These are phyloP conservation scores for Rhagophthalmus giganteus DNA, from an alignment of 2,888 invertebrate species.

Conservation along the genomic window DNA sequence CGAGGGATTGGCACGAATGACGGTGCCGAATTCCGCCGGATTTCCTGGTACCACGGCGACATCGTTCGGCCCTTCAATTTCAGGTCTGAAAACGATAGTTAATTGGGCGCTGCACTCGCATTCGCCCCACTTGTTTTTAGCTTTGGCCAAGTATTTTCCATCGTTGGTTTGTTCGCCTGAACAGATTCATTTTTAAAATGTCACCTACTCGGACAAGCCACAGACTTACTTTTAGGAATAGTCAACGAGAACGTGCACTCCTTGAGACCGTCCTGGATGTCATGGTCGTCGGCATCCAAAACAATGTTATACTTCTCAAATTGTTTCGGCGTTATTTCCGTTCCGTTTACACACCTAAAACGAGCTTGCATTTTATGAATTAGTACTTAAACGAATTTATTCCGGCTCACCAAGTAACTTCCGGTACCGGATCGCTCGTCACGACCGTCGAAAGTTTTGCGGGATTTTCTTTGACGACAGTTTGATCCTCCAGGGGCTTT, in stretches of 20 bases:
- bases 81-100: slow-evolving; percentile 78
- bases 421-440: slow-evolving; percentile 88
- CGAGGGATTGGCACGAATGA: slow-evolving; percentile 86
- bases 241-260: slow-evolving; percentile 80
- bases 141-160: slow-evolving; percentile 79
- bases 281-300: slow-evolving; percentile 65
- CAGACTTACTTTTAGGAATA: slow-evolving; percentile 68
- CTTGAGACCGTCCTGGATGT: slow-evolving; percentile 74
- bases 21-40: slow-evolving; percentile 75
- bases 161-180: slow-evolving; percentile 73
- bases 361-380: slow-evolving; percentile 2
- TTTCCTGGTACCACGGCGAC: slow-evolving; percentile 75
- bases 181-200: neutral
- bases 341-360: slow-evolving; percentile 69
- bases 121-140: slow-evolving; percentile 80
- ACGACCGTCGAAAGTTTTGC: slow-evolving; percentile 73
- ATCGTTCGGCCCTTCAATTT: slow-evolving; percentile 76
- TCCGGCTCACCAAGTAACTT: slow-evolving; percentile 72
- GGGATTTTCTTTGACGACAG: slow-evolving; percentile 70
- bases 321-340: slow-evolving; percentile 67
- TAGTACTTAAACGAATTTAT: neutral
- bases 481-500: slow-evolving; percentile 64
- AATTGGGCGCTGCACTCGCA: slow-evolving; percentile 72
- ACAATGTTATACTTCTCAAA: slow-evolving; percentile 59
- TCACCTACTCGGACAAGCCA: too few species aligned